phyloP scores from a whole-genome alignment of 2,113 vertebrate genomes.

The Silurus glanis region DNA sequence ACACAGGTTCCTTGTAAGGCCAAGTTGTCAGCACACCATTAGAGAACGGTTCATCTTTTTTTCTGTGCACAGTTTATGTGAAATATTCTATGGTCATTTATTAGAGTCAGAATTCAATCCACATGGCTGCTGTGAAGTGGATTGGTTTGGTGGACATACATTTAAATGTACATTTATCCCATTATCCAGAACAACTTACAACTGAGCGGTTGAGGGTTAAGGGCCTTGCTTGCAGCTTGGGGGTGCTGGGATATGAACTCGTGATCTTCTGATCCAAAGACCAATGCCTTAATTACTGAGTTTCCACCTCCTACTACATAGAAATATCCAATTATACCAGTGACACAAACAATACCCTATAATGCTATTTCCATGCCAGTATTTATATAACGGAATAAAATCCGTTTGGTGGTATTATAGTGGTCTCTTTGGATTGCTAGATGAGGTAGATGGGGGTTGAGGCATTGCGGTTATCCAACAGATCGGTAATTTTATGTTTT shows the following conservation, averaged over 20 bases:
- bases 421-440: neutral
- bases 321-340: neutral
- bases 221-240: too few relatives aligned
- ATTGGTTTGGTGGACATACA: neutral
- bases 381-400: neutral
- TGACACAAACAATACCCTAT: neutral
- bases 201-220: too few relatives aligned
- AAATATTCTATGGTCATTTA: neutral
- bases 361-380: neutral
- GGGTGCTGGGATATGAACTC: too few relatives aligned
- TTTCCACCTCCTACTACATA: too few relatives aligned
- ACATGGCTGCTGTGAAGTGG: neutral
- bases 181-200: too few relatives aligned
- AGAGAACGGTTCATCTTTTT: neutral
- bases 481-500: neutral
- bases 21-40: neutral
- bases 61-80: neutral
- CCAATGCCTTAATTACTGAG: too few relatives aligned
- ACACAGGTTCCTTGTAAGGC: neutral
- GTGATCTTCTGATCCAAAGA: too few relatives aligned
- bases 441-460: neutral
- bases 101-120: neutral
- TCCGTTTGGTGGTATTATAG: neutral
- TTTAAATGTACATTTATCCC: too few relatives aligned
- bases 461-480: neutral